Base-by-base conservation (phyloP, 2,888 invertebrate species). In the Tiphia femorata region DNA sequence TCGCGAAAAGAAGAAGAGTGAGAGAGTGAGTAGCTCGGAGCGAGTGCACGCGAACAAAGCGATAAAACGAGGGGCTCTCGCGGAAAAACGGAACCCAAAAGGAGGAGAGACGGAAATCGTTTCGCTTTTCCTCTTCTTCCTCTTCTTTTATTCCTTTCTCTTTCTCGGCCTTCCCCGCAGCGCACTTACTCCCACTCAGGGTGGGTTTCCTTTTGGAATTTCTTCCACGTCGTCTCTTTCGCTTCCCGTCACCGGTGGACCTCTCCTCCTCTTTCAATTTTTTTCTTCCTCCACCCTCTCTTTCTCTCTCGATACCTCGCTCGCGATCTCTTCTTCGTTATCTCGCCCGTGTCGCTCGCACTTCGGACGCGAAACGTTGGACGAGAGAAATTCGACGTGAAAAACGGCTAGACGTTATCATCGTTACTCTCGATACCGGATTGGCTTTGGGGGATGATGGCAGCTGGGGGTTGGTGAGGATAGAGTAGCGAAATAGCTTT, bases 1-100 rank as follows among this genome's bases (percentile, higher is more conserved):
- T 3, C 3, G 7, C n/a, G 12, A 7, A 16, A 7, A 43, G 14
- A 43, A 8, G 8, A 12, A n/a, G 16, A 7, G 2, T 5, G 5
- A 23, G 17, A 27, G 21, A 16, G 30, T 25, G 16, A 51, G 44
- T n/a, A 27, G 43, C 48, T 44, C 29, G 16, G 46, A 33, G 35
- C 49, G 10, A 54, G 51, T 33, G 51, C 47, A 53, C 49, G 43
- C 47, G 52, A 54, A 58, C 54, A 55, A 55, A 62, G 55, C 51
- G 62, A 59, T 58, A 59, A 58, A 62, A 51, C 35, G 27, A 30
- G 23, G 43, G 16, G 14, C n/a, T n/a, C n/a, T 14, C 21, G 49
- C 35, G 33, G 29, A 49, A 57, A 52, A 43, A 25, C n/a, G 40
- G 27, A 48, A 2, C 12, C 4, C 21, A 25, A 40, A 37, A 14